Evolutionary conservation across 2,797 vertebrate genomes (phyloP).

Genomic region (Melanogrammus aeglefinus): DNA sequence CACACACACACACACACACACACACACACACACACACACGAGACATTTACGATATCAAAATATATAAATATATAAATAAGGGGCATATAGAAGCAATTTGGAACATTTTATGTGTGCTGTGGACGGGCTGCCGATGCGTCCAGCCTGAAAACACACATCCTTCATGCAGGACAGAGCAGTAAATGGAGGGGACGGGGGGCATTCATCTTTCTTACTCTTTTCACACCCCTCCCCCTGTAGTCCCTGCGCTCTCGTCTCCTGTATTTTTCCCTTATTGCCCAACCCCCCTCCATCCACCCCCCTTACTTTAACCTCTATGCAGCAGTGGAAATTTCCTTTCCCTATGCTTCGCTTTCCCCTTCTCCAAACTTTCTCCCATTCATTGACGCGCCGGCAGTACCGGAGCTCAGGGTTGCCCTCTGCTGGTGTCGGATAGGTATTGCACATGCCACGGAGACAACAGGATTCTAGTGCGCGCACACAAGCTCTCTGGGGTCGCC

Average conservation of each 20-base stretch:
- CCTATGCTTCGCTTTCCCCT: constrained; percentile 26
- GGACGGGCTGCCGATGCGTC: constrained; percentile 30
- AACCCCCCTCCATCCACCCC: constrained; percentile 32
- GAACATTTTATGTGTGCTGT: neutral
- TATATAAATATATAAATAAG: neutral
- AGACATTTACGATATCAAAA: neutral
- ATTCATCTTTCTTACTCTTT: constrained; percentile 61
- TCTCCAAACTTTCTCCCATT: constrained; percentile 60
- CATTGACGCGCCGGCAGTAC: constrained; percentile 27
- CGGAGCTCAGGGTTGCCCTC: constrained; percentile 63
- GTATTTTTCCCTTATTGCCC: constrained; percentile 63
- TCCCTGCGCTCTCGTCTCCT: constrained; percentile 33
- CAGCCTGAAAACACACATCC: constrained; percentile 64
- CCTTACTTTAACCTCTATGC: constrained; percentile 66
- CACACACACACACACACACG: neutral
- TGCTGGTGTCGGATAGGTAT: constrained; percentile 46
- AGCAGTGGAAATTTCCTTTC: constrained; percentile 79
- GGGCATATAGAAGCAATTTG: neutral
- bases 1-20: constrained; percentile 52
- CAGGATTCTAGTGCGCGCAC: neutral
- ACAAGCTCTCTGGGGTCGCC: neutral
- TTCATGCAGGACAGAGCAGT: constrained; percentile 65
- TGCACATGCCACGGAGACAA: constrained; percentile 21
- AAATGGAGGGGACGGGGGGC: constrained; percentile 58
- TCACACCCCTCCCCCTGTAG: constrained; percentile 3